These are phyloP conservation scores for Sialia sialis DNA, from an alignment of 2,113 vertebrate genomes.

Conservation along the genomic window DNA sequence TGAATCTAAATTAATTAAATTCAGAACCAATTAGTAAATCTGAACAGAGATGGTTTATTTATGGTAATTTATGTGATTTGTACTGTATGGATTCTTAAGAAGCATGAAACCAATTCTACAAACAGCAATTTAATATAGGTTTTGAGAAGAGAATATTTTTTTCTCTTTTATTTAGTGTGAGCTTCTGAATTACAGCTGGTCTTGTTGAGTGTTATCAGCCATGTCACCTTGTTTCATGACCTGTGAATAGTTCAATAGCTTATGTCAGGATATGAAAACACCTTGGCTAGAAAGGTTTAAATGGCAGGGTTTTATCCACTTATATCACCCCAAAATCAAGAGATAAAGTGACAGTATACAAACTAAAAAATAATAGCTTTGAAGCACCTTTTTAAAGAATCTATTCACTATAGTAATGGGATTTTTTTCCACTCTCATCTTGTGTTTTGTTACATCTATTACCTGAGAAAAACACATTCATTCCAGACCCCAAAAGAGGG, in stretches of 20 bases:
- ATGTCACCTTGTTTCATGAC: background rate
- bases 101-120: background rate
- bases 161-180: background rate
- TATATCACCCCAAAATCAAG: background rate
- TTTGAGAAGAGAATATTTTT: background rate
- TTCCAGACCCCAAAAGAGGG: background rate
- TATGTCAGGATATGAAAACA: background rate
- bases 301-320: background rate
- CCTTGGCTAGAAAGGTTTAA: background rate
- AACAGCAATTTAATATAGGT: background rate
- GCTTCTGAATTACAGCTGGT: background rate
- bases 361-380: background rate
- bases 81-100: background rate
- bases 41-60: background rate
- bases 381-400: background rate
- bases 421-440: background rate
- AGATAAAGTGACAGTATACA: background rate
- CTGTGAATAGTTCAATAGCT: background rate
- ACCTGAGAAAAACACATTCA: background rate
- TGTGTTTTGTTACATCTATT: background rate
- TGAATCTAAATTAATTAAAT: background rate
- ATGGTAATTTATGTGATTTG: background rate
- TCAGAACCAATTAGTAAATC: background rate
- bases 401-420: background rate
- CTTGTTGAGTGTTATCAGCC: background rate